Percentiles rank a stretch among this genome's conserved stretches.
Conservation (phyloP, 2,113 vertebrate species). For the Candoia aspera region DNA sequence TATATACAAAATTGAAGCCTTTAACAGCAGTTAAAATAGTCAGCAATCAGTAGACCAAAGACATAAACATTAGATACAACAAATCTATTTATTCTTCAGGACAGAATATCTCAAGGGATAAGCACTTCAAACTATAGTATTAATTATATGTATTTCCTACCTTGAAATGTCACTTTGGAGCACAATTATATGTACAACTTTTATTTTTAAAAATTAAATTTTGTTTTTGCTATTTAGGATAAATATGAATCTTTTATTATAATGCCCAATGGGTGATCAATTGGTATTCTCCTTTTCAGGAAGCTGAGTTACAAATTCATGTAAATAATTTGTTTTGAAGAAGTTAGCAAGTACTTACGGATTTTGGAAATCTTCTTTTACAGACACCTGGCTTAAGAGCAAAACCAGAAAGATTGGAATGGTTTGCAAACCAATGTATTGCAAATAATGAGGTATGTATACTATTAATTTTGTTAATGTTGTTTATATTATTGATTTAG, state of each 20-base stretch:
- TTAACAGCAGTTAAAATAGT: not conserved
- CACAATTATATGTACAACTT: not conserved
- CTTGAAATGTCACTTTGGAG: not conserved
- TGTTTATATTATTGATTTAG: not conserved
- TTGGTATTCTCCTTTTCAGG: not conserved
- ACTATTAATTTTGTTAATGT: not conserved
- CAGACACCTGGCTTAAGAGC: conserved; percentile 93
- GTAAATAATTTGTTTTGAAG: not conserved
- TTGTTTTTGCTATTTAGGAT: not conserved
- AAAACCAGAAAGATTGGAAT: conserved; percentile 79
- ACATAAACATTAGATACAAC: not conserved
- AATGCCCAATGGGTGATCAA: not conserved
- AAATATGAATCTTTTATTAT: not conserved
- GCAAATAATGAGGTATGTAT: conserved; percentile 77
- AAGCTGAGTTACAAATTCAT: not conserved
- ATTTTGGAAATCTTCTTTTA: conserved; percentile 53
- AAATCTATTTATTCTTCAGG: not conserved
- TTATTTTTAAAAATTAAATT: not conserved
- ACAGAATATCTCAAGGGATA: not conserved
- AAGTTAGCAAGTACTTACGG: not conserved
- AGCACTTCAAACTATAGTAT: not conserved
- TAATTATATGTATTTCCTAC: not conserved
- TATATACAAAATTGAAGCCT: not conserved
- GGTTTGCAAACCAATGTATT: conserved; percentile 89
- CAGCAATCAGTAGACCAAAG: not conserved